Evolutionary conservation across 2,888 invertebrate species (phyloP).

Genomic region (Synergus laeviventris): DNA sequence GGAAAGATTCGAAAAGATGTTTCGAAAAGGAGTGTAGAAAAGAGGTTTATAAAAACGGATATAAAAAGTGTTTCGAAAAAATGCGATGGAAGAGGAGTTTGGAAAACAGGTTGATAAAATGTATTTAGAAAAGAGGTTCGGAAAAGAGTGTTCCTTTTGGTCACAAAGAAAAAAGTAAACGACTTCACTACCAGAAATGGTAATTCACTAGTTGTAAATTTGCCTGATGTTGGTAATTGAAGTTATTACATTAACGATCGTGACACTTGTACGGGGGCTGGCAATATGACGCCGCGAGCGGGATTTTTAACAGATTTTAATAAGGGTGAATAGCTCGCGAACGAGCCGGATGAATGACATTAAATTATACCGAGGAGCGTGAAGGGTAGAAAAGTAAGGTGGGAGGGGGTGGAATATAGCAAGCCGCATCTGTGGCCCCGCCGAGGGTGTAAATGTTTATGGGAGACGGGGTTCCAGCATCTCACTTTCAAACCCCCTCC

Average conservation of each 20-base stretch:
- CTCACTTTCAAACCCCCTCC: conserved; percentile 51
- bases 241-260: conserved; percentile 46
- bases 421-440: conserved; percentile 75
- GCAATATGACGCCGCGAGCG: conserved; percentile 60
- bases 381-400: conserved; percentile 53
- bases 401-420: conserved; percentile 63
- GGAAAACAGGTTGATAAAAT: too few species aligned
- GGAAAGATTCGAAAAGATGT: too few species aligned
- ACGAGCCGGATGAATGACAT: conserved; percentile 70
- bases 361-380: conserved; percentile 67
- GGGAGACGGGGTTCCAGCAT: conserved; percentile 60
- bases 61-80: too few species aligned
- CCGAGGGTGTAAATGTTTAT: conserved; percentile 73
- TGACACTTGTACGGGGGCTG: conserved; percentile 47
- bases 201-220: not conserved
- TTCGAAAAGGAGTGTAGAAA: too few species aligned
- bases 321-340: conserved; percentile 65
- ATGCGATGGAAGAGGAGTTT: too few species aligned
- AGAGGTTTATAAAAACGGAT: too few species aligned
- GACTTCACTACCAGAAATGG: not conserved
- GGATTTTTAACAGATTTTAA: conserved; percentile 70
- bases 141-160: not conserved
- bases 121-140: too few species aligned
- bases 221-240: conserved; percentile 14
- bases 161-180: not conserved